phyloP scores from a whole-genome alignment of 1,140 invertebrate species.

The Ephestia elutella region DNA sequence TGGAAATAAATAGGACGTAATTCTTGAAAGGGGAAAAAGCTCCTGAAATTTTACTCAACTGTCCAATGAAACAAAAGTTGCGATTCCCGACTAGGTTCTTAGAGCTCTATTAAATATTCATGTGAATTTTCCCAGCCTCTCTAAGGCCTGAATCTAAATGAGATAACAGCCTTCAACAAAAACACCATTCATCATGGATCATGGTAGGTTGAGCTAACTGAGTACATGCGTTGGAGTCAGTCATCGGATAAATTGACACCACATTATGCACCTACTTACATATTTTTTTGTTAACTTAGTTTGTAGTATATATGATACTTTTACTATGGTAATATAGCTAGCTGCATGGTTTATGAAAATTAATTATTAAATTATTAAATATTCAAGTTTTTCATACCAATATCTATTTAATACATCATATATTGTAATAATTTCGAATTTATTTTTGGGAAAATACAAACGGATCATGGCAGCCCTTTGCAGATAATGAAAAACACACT shows the following conservation, averaged over 20 bases:
- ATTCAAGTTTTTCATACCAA: no score
- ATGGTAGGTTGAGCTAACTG: background rate
- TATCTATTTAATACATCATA: no score
- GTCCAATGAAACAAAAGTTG: background rate
- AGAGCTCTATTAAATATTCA: background rate
- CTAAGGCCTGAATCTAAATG: background rate
- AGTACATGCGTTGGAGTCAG: slow-evolving; percentile 19
- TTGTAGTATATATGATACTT: no score
- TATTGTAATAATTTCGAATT: no score
- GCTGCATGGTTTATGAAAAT: no score
- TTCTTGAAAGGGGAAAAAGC: background rate
- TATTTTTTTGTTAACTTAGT: background rate
- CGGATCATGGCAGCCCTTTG: no score
- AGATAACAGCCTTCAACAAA: background rate
- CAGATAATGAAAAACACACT: no score
- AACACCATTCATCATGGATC: background rate
- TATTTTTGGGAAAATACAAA: no score
- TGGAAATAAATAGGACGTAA: no score
- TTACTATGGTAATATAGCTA: no score
- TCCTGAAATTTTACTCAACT: background rate
- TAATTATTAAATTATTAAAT: no score
- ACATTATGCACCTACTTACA: background rate
- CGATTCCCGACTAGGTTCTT: background rate
- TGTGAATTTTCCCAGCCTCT: background rate
- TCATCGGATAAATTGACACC: slow-evolving; percentile 7